phyloP scores from a whole-genome alignment of 2,888 invertebrate species.

The Netelia virgata region DNA sequence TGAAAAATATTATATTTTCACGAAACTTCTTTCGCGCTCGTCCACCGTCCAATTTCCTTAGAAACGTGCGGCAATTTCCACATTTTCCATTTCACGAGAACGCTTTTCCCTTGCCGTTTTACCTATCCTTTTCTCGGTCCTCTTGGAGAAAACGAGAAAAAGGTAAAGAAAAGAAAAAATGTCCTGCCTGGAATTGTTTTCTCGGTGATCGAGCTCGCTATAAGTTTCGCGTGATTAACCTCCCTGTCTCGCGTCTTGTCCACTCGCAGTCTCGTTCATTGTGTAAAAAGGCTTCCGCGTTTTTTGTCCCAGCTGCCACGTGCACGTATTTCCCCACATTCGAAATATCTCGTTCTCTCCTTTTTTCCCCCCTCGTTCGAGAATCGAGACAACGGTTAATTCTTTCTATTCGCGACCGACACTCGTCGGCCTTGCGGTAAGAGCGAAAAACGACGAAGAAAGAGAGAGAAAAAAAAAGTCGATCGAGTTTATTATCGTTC shows the following conservation, averaged over 20 bases:
- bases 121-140: not conserved
- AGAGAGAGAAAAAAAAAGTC: not conserved
- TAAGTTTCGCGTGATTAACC: constrained; percentile 56
- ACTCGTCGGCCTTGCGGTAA: constrained; percentile 18
- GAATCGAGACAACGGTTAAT: not conserved
- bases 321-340: constrained; percentile 15
- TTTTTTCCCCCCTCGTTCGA: not conserved
- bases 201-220: constrained; percentile 4
- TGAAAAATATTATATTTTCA: constrained; percentile 61
- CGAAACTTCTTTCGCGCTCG: constrained; percentile 34
- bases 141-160: not conserved
- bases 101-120: not conserved
- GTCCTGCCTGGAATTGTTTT: not conserved
- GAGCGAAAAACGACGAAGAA: not conserved
- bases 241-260: constrained; percentile 28
- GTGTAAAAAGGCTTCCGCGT: constrained; percentile 49
- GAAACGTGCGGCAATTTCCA: constrained; percentile 38
- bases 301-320: constrained; percentile 22
- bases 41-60: constrained; percentile 19
- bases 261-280: constrained; percentile 35
- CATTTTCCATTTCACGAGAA: constrained; percentile 25
- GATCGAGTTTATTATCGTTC: constrained; percentile 8
- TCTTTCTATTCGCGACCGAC: not conserved
- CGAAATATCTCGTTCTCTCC: constrained; percentile 1
- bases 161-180: not conserved